These are phyloP conservation scores for Capreolus pygargus DNA, from an alignment of 2,113 vertebrate species.

Conservation along the genomic window DNA sequence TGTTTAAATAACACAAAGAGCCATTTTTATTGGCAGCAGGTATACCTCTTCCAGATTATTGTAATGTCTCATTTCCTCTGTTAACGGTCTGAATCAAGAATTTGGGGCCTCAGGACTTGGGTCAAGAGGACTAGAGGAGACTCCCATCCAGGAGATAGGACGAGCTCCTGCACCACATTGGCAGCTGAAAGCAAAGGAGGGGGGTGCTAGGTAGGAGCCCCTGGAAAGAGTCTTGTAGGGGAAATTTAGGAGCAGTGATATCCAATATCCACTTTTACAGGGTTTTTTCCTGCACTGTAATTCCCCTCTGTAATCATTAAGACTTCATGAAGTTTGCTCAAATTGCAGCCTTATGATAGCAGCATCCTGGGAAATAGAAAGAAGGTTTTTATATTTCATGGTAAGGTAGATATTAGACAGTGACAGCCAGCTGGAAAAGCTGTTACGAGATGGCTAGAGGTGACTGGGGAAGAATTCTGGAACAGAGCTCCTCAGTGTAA, in stretches of 20 bases:
- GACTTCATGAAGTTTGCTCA: not conserved
- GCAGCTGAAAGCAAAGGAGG: not conserved
- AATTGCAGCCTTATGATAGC: not conserved
- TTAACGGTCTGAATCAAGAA: not conserved
- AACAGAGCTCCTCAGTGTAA: not conserved
- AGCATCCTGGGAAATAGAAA: conserved; percentile 14
- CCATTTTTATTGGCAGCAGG: not conserved
- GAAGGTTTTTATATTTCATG: not conserved
- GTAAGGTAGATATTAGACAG: not conserved
- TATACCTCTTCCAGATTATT: not conserved
- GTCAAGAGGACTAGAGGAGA: not conserved
- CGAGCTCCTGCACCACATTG: not conserved
- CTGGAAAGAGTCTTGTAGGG: not conserved
- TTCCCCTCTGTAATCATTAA: not conserved
- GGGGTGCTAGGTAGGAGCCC: not conserved
- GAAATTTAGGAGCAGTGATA: not conserved
- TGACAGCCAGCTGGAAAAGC: conserved; percentile 30
- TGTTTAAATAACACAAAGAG: not conserved
- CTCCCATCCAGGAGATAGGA: not conserved
- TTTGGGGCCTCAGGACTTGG: not conserved
- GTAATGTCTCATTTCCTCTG: not conserved
- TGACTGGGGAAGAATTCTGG: not conserved
- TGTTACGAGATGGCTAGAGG: not conserved
- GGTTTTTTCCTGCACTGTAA: not conserved
- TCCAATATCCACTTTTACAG: not conserved